Conservation (phyloP, 2,113 vertebrate species). For the Mola mola region DNA sequence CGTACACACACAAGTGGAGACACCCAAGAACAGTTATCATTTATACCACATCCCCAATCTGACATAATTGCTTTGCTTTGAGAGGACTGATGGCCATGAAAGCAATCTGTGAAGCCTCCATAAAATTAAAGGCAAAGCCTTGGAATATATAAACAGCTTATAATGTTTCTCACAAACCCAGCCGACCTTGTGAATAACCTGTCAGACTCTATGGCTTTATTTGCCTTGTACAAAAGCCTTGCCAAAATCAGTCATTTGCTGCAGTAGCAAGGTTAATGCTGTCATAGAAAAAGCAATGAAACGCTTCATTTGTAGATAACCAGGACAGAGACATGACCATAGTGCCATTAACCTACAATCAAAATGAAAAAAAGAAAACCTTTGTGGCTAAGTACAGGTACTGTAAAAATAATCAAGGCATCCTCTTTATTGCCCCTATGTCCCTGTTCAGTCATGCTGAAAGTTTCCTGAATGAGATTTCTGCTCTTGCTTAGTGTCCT, state of each 20-base stretch:
- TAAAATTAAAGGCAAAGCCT: slow-evolving; percentile 17
- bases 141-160: neutral
- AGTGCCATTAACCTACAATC: neutral
- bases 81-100: neutral
- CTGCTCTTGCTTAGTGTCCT: neutral
- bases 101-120: slow-evolving; percentile 7
- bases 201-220: slow-evolving; percentile 6
- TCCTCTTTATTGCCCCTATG: neutral
- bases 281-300: neutral
- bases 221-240: neutral
- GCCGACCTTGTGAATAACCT: neutral
- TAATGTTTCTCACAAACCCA: slow-evolving; percentile 3
- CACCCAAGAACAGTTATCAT: neutral
- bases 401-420: slow-evolving; percentile 12
- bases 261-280: neutral
- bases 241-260: neutral
- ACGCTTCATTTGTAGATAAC: slow-evolving; percentile 4
- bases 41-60: neutral
- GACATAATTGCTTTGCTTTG: slow-evolving; percentile 17
- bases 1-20: neutral
- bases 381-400: neutral
- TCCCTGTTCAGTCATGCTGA: neutral
- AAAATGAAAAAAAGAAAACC: neutral
- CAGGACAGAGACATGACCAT: neutral
- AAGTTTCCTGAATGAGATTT: slow-evolving; percentile 12